phyloP scores from a whole-genome alignment of 2,888 invertebrate species.

The Lamellibrachia columna region DNA sequence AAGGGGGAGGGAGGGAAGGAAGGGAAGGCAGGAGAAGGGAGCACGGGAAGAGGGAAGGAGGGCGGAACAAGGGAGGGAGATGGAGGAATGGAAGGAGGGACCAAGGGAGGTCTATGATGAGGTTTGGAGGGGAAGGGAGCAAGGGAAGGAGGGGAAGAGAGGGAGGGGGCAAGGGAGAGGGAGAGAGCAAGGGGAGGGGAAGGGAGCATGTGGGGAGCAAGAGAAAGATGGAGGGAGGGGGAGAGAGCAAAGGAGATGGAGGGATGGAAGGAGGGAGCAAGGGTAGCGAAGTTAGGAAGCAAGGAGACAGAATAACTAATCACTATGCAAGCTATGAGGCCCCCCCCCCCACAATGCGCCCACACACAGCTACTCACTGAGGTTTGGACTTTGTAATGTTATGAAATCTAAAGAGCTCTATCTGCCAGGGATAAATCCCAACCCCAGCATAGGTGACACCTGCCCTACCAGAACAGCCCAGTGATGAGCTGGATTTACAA shows the following conservation, averaged over 20 bases:
- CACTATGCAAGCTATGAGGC: not conserved
- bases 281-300: not conserved
- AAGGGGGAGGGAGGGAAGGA: not conserved
- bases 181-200: not conserved
- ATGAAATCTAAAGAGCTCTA: not conserved
- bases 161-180: not conserved
- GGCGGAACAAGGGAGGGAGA: not conserved
- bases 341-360: too few relatives aligned
- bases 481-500: not conserved
- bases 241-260: not conserved
- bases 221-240: not conserved
- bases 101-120: not conserved
- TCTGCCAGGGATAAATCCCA: not conserved
- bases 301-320: not conserved
- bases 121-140: not conserved
- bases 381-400: not conserved
- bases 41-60: not conserved
- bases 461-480: not conserved
- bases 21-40: not conserved
- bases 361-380: not conserved
- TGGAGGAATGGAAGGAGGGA: not conserved
- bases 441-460: not conserved
- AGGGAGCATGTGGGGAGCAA: not conserved
- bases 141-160: conserved; percentile 8
- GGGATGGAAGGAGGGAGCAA: conserved; percentile 7